These are phyloP conservation scores for Cephus rjabovi DNA, from an alignment of 2,888 invertebrate genomes.

Conservation along the genomic window DNA sequence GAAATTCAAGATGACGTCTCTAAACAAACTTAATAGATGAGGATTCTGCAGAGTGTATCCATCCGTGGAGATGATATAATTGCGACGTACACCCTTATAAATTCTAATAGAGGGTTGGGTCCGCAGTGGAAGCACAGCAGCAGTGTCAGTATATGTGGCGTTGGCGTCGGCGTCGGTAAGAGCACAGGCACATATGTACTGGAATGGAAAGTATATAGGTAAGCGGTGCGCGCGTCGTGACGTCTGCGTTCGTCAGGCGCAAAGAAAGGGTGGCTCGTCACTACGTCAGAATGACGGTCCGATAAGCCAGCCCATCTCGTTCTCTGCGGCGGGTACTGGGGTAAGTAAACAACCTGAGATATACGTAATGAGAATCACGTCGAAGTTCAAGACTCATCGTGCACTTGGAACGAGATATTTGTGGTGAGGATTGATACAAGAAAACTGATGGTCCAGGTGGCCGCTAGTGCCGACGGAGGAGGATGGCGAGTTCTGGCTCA, in stretches of 20 bases:
- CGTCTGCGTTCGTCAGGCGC: slow-evolving; percentile 6
- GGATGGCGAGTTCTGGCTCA: slow-evolving; percentile 56
- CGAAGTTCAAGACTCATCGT: background rate
- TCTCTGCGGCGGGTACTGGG: slow-evolving; percentile 17
- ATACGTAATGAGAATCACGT: background rate
- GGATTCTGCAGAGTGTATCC: background rate
- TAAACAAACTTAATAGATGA: background rate
- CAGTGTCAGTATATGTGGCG: background rate
- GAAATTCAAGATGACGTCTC: background rate
- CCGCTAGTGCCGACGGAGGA: slow-evolving; percentile 28
- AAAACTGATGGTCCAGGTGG: slow-evolving; percentile 23
- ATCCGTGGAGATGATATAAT: background rate
- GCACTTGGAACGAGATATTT: background rate
- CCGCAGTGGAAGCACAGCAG: background rate
- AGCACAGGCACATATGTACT: background rate
- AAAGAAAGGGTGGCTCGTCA: slow-evolving; percentile 5
- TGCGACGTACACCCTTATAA: background rate
- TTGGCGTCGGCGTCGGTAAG: background rate
- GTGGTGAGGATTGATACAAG: slow-evolving; percentile 11
- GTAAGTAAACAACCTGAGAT: slow-evolving; percentile 1
- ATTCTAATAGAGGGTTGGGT: background rate
- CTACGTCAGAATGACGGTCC: slow-evolving; percentile 51
- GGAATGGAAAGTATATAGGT: background rate
- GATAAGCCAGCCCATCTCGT: slow-evolving; percentile 39
- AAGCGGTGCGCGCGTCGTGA: slow-evolving; percentile 4